Percentiles rank a stretch among this genome's conserved stretches.
phyloP scores from a whole-genome alignment of 2,113 vertebrate genomes.

The Ophiodon elongatus region DNA sequence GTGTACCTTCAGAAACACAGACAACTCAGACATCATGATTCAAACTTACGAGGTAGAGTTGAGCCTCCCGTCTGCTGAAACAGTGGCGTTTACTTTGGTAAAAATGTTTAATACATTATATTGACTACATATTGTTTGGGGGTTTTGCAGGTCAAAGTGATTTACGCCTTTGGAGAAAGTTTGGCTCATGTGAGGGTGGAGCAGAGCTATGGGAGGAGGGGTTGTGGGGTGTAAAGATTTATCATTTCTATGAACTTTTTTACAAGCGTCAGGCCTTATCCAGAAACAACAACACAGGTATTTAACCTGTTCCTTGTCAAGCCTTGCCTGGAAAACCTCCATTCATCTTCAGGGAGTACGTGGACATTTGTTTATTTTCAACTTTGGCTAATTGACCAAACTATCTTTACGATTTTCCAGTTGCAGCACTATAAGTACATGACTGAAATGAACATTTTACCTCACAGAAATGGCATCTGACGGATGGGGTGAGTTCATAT shows the following conservation, averaged over 20 bases:
- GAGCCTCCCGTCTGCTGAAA: slow-evolving; percentile 69
- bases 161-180: slow-evolving; percentile 79
- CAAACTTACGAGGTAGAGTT: slow-evolving; percentile 66
- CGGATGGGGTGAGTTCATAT: slow-evolving; percentile 81
- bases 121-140: slow-evolving; percentile 71
- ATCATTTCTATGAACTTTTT: slow-evolving; percentile 85
- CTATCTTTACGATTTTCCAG: slow-evolving; percentile 79
- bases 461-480: slow-evolving; percentile 67
- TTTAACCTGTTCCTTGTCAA: slow-evolving; percentile 87
- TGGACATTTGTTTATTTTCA: slow-evolving; percentile 86
- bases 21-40: slow-evolving; percentile 73
- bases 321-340: slow-evolving; percentile 76
- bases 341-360: slow-evolving; percentile 79
- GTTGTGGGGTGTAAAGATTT: slow-evolving; percentile 74
- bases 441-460: slow-evolving; percentile 51
- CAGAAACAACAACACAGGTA: slow-evolving; percentile 87
- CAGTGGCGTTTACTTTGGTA: slow-evolving; percentile 69
- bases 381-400: slow-evolving; percentile 82
- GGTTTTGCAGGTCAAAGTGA: slow-evolving; percentile 75
- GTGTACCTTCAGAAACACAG: slow-evolving; percentile 59
- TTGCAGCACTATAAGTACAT: slow-evolving; percentile 48
- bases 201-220: slow-evolving; percentile 43
- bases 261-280: slow-evolving; percentile 80
- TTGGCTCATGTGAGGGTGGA: slow-evolving; percentile 67
- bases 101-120: slow-evolving; percentile 71